phyloP scores from a whole-genome alignment of 2,888 invertebrate genomes.

The Neocrepidodera transversa region DNA sequence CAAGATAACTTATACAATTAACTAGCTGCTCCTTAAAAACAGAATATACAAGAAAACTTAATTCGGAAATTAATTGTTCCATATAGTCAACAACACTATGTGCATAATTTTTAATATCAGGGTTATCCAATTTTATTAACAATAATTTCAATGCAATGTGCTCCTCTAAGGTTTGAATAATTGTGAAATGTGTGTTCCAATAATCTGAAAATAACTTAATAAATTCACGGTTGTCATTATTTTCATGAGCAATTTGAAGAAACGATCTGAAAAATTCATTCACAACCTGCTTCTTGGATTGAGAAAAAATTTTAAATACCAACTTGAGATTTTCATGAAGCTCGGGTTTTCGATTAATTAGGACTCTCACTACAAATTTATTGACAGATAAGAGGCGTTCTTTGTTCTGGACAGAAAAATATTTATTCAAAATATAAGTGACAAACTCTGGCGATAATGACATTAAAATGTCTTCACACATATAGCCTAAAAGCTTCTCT shows the following conservation, averaged over 20 bases:
- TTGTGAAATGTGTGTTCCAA: constrained; percentile 18
- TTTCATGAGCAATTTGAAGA: neutral
- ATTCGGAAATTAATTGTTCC: constrained; percentile 3
- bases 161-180: constrained; percentile 13
- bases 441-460: constrained; percentile 12
- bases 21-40: constrained; percentile 12
- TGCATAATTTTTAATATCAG: neutral
- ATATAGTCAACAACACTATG: constrained; percentile 11
- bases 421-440: constrained; percentile 14
- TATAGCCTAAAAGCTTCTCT: neutral
- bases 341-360: constrained; percentile 19
- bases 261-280: neutral
- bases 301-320: constrained; percentile 9
- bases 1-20: neutral
- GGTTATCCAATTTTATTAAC: neutral
- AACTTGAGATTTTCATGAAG: constrained; percentile 11
- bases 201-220: constrained; percentile 7
- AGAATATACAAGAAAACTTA: constrained; percentile 10
- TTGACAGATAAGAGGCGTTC: neutral
- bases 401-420: constrained; percentile 10
- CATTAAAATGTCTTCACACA: constrained; percentile 7
- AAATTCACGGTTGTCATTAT: neutral
- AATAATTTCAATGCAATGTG: constrained; percentile 13
- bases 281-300: neutral
- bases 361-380: constrained; percentile 5